These are phyloP conservation scores for Nomada flava DNA, from an alignment of 2,888 invertebrate species.

Conservation along the genomic window DNA sequence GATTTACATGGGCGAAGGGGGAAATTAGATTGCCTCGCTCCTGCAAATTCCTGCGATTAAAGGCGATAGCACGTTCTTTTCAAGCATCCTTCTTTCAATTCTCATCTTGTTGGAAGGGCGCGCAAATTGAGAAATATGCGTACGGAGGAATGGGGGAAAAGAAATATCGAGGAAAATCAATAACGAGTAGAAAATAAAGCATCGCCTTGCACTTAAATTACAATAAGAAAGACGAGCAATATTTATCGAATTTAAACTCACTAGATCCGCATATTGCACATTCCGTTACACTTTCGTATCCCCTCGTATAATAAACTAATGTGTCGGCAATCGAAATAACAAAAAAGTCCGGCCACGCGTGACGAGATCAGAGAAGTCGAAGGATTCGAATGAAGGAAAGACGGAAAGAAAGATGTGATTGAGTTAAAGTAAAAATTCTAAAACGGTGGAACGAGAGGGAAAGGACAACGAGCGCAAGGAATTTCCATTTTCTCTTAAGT, in stretches of 20 bases:
- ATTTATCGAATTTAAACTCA: background rate
- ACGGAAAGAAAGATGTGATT: background rate
- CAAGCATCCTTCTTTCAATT: background rate
- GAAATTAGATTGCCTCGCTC: background rate
- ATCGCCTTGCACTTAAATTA: no score
- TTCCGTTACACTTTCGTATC: background rate
- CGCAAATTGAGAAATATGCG: background rate
- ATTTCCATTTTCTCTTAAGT: constrained; percentile 80
- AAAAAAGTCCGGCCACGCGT: no score
- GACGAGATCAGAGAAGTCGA: background rate
- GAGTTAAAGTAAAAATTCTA: background rate
- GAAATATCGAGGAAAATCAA: background rate
- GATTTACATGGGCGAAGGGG: background rate
- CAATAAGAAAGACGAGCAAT: no score
- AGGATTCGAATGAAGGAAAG: background rate
- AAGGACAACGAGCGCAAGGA: background rate
- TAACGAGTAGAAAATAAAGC: background rate
- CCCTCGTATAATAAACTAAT: background rate
- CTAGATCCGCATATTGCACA: background rate
- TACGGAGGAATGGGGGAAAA: background rate
- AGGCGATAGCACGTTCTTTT: background rate
- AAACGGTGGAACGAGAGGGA: background rate
- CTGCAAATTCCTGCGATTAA: background rate
- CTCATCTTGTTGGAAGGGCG: background rate
- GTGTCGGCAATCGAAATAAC: no score